phyloP scores from a whole-genome alignment of 2,797 vertebrate genomes.

The Cossypha caffra region DNA sequence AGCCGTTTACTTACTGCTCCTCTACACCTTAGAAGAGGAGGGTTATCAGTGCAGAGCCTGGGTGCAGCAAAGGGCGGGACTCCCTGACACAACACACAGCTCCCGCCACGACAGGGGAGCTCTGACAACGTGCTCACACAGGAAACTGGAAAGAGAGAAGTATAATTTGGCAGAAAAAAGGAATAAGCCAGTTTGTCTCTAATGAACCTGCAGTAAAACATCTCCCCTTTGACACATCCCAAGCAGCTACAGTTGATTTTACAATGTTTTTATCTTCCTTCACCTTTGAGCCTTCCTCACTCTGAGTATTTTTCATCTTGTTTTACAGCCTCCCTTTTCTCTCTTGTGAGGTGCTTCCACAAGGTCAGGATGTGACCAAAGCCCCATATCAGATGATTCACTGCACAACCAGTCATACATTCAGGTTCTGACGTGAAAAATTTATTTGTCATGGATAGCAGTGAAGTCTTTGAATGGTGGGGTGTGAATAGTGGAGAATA shows the following conservation, averaged over 20 bases:
- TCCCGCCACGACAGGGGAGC: fast-evolving
- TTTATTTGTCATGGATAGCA: not conserved
- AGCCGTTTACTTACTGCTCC: not conserved
- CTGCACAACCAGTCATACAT: not conserved
- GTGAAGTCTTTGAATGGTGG: not conserved
- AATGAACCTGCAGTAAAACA: not conserved
- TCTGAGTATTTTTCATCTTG: not conserved
- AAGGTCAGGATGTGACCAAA: not conserved
- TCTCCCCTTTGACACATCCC: not conserved
- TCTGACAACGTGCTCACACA: not conserved
- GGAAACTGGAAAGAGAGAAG: not conserved
- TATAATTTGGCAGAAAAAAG: not conserved
- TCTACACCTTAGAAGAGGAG: not conserved
- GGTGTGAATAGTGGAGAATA: not conserved
- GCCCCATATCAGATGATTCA: not conserved
- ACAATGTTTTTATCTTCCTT: not conserved
- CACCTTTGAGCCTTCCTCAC: not conserved
- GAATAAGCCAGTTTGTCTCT: not conserved
- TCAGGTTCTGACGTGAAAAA: not conserved
- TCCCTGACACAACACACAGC: not conserved
- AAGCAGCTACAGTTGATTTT: not conserved
- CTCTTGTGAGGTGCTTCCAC: not conserved
- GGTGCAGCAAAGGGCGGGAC: not conserved
- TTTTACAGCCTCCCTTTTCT: not conserved
- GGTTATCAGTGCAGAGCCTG: not conserved